Percentiles rank a stretch among this genome's conserved stretches.
phyloP scores from a whole-genome alignment of 2,888 invertebrate species.

The Caenorhabditis sp. region DNA sequence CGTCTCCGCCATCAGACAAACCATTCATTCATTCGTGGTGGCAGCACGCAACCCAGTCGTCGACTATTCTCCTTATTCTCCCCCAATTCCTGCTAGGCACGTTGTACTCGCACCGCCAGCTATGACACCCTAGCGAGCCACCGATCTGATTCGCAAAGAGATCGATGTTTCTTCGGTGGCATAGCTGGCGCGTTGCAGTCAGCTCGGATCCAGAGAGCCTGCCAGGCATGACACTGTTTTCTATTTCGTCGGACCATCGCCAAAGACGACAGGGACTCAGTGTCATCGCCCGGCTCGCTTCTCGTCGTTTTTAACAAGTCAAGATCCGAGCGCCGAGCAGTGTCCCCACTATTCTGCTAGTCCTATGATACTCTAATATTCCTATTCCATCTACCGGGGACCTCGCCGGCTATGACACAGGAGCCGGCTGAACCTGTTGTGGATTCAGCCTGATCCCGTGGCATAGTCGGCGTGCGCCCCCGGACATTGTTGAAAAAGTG shows the following conservation, averaged over 20 bases:
- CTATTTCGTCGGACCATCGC: not conserved
- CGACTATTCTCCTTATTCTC: too few relatives aligned
- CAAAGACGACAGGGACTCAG: not conserved
- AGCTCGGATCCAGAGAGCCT: not conserved
- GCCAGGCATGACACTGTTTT: conserved; percentile 6
- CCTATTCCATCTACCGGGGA: not conserved
- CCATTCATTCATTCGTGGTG: too few relatives aligned
- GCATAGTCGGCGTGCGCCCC: conserved; percentile 9
- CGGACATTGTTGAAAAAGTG: too few relatives aligned
- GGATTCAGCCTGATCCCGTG: not conserved
- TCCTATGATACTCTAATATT: too few relatives aligned
- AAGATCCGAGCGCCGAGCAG: too few relatives aligned
- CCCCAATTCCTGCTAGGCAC: too few relatives aligned
- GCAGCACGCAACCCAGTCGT: too few relatives aligned
- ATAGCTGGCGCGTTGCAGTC: not conserved
- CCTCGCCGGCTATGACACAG: conserved; percentile 25
- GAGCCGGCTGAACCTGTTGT: not conserved
- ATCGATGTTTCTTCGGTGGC: not conserved
- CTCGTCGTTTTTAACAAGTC: too few relatives aligned
- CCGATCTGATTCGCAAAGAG: not conserved
- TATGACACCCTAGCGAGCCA: conserved; percentile 23
- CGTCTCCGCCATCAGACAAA: too few relatives aligned
- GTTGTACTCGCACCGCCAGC: conserved; percentile 21
- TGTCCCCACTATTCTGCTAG: not conserved
- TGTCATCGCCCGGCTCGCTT: conserved; percentile 11